These are phyloP conservation scores for Tillus elongatus DNA, from an alignment of 2,888 invertebrate species.

Conservation along the genomic window DNA sequence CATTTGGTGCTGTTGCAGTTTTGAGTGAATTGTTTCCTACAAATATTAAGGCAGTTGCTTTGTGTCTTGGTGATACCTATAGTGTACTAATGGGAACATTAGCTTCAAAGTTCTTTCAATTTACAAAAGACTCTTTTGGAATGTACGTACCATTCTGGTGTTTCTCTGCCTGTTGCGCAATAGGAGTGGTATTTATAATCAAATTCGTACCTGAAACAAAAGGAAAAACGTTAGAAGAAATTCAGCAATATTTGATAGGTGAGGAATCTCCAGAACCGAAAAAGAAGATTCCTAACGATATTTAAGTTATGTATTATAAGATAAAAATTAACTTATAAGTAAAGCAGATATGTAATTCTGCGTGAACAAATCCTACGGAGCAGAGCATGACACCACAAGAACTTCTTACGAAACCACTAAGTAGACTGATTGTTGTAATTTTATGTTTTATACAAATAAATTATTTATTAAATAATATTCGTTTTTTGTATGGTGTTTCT, in stretches of 20 bases:
- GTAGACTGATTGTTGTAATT: too few species aligned
- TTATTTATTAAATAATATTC: too few species aligned
- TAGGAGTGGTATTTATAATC: background rate
- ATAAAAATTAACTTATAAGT: too few species aligned
- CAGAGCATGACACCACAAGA: too few species aligned
- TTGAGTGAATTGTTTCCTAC: constrained; percentile 49
- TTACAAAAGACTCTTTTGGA: constrained; percentile 48
- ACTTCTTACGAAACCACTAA: too few species aligned
- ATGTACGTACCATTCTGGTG: constrained; percentile 57
- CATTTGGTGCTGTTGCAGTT: constrained; percentile 45
- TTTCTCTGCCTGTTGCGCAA: constrained; percentile 47
- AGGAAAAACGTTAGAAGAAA: constrained; percentile 5
- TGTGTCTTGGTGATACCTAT: constrained; percentile 47
- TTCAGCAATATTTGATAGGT: constrained; percentile 6
- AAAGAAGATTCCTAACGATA: too few species aligned
- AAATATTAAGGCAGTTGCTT: constrained; percentile 48
- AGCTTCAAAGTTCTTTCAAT: constrained; percentile 43
- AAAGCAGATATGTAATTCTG: too few species aligned
- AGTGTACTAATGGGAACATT: constrained; percentile 44
- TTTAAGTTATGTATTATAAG: too few species aligned
- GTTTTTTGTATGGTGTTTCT: too few species aligned
- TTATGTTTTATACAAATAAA: too few species aligned
- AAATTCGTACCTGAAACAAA: constrained; percentile 4
- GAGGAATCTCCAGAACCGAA: background rate
- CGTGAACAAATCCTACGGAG: too few species aligned